Base-by-base conservation (phyloP, 2,113 vertebrate genomes). In the Machaerirhynchus nigripectus region DNA sequence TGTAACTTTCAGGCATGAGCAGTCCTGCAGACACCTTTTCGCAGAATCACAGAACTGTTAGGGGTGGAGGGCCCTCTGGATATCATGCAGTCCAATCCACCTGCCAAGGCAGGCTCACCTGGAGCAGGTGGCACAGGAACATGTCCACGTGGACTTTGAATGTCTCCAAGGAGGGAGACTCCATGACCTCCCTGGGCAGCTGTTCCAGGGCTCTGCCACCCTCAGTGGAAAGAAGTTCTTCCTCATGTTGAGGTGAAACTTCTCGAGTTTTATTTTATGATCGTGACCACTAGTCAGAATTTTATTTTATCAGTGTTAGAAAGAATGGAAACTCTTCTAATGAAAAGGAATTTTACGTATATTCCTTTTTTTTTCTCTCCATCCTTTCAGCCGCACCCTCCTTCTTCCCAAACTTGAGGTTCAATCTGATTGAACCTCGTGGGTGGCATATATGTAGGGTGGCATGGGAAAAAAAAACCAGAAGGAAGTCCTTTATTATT, bases 81-180 rank as follows among this genome's bases (percentile, higher is more conserved):
- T 11, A 17, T 17, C 13, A 6, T 4, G 24, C 26, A 30, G 24
- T 8, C n/a, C 50, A 47, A 11, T 3, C 22, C 17, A 4, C 17
- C 33, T 55, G 69, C 40, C 50, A 13, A 24, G 59, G 35, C 42
- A 56, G 70, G 23, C 8, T 56, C 50, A 30, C 35, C 59, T 40
- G 35, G 50, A 65, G 42, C 60, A 85, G 50, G n/a, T 30, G 15
- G 5, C n/a, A 23, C 35, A 30, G 52, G 31, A 30, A 31, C 10
- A 28, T 2, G 4, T 14, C 13, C 70, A 6, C 6, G 35, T 6
- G 2, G 20, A 5, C 20, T 23, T 13, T 11, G 10, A 9, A 24
- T n/a, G 26, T 11, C 42, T 28, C 42, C 50, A 65, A 24, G 28
- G 30, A 30, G 15, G n/a, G 35, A 49, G 3, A 12, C 11, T 37